Conservation (phyloP, 1,140 invertebrate species). For the Melipona quadrifasciata region DNA sequence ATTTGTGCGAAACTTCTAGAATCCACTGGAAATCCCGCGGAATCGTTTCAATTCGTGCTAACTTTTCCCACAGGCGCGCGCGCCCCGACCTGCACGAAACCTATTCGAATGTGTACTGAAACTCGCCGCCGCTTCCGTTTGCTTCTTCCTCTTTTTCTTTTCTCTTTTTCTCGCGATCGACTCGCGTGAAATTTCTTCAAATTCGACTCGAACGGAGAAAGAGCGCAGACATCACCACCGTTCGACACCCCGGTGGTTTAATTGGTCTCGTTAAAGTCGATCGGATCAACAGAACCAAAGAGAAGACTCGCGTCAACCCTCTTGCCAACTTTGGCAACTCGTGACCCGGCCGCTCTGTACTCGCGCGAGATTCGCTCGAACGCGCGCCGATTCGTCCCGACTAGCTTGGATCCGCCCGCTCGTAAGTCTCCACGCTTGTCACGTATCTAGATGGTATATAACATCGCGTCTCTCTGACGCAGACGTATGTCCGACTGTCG, state of each 20-base stretch:
- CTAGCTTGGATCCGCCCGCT: background rate
- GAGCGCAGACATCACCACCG: background rate
- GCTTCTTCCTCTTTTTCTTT: background rate
- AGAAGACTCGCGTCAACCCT: background rate
- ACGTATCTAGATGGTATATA: slow-evolving; percentile 43
- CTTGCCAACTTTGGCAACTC: background rate
- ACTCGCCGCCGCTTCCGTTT: background rate
- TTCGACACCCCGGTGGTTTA: background rate
- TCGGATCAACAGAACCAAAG: too few species aligned
- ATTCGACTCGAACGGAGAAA: too few species aligned
- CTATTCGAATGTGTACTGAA: background rate
- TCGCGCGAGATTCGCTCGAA: background rate
- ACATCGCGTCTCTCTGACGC: slow-evolving; percentile 58
- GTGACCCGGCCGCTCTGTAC: background rate
- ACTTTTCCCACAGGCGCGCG: background rate
- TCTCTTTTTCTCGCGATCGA: background rate
- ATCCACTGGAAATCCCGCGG: background rate
- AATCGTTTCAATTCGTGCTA: slow-evolving; percentile 24
- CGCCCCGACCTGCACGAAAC: background rate
- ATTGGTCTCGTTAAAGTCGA: too few species aligned
- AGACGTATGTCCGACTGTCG: slow-evolving; percentile 69
- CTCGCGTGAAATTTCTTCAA: background rate
- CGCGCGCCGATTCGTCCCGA: background rate
- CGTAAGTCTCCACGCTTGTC: slow-evolving; percentile 35
- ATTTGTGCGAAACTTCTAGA: slow-evolving; percentile 11